Conservation (phyloP, 2,113 vertebrate species). For the Rhinolophus ferrumequinum region DNA sequence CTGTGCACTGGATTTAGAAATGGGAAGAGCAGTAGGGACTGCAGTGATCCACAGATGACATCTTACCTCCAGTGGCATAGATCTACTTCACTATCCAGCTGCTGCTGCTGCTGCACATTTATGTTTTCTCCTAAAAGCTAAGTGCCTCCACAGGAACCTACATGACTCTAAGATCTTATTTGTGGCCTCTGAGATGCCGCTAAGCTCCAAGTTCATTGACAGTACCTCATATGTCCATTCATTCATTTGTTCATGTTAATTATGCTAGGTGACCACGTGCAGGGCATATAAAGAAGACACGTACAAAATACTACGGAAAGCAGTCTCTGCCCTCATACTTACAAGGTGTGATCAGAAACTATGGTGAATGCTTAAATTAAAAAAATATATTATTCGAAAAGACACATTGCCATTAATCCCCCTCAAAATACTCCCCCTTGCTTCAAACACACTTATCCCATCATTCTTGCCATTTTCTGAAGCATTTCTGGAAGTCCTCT, state of each 20-base stretch:
- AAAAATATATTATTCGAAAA: too few relatives aligned
- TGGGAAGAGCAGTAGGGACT: too few relatives aligned
- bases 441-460: too few relatives aligned
- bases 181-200: neutral
- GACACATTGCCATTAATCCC: too few relatives aligned
- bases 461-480: too few relatives aligned
- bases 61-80: fast-evolving
- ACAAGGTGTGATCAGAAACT: too few relatives aligned
- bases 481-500: too few relatives aligned
- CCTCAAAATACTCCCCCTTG: too few relatives aligned
- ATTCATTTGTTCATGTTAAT: neutral
- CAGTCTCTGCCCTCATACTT: neutral
- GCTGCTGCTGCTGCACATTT: neutral
- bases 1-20: neutral
- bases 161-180: neutral
- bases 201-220: neutral
- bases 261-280: neutral
- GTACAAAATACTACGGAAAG: neutral
- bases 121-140: neutral
- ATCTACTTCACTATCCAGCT: neutral
- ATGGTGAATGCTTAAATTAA: too few relatives aligned
- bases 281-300: neutral
- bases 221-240: neutral
- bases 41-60: neutral
- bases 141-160: neutral